Base-by-base conservation (phyloP, 2,797 vertebrate species). In the Rallus crepitans region DNA sequence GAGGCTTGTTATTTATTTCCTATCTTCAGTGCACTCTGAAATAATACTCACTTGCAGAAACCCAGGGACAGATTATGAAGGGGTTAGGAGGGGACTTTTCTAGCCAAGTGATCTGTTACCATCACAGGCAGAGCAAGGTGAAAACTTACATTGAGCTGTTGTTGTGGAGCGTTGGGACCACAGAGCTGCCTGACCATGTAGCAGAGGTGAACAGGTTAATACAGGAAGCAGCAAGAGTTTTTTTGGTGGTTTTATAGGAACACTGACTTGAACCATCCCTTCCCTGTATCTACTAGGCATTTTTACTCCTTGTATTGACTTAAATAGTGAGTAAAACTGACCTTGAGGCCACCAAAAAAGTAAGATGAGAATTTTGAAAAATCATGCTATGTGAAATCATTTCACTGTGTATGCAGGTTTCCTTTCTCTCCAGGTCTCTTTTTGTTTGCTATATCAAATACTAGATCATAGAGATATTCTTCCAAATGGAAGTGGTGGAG, bases 1-100 rank as follows among this genome's bases (percentile, higher is more conserved):
- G 89, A 80, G 93, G 92, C 93, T 95, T 97, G 96, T 96, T 97
- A 94, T 98, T 97, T 97, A 94, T 97, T 97, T 97, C 94, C 91
- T 87, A 59, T 96, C 96, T 97, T 93, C 87, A 90, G 40, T 92
- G 80, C 42, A 31, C 82, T 91, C 89, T 77, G 89, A 92, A 95
- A 81, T 94, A 95, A 97, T 81, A 81, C 84, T 94, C 82, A 82
- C 96, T 97, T 94, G 89, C 80, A 94, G 71, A 94, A 87, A 84
- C 82, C 55, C 82, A 71, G 69, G 59, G 95, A 96, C 87, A 73
- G n/a, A 82, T 95, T 95, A 85, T 2, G 18, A 48, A 95, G 90
- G 64, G 93, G 91, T 97, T 92, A 97, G 96, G 84, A 86, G 90
- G 69, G 75, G 88, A 59, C 65, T 97, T 96, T 82, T 93, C 83